A percentile compares a stretch with the other conserved stretches of the same genome.
Conservation (phyloP, 1,140 invertebrate species). For the Drosophila busckii region DNA sequence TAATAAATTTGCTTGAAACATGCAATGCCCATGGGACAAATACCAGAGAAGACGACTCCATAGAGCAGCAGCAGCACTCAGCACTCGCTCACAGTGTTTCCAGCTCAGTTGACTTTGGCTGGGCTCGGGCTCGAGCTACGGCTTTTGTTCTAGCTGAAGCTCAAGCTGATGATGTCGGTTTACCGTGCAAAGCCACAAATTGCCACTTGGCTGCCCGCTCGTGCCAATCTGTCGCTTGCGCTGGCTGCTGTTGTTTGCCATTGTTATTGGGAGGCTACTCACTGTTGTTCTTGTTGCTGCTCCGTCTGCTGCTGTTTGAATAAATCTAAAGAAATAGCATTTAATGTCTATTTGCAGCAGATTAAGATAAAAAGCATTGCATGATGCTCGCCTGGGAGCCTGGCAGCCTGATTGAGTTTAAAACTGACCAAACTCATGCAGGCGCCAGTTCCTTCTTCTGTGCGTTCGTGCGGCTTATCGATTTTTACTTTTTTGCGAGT, state of each 20-base stretch:
- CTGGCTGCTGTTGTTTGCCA: slow-evolving; percentile 38
- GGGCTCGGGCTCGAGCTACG: slow-evolving; percentile 23
- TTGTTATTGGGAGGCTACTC: slow-evolving; percentile 10
- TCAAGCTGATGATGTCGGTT: slow-evolving; percentile 73
- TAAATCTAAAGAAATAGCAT: slow-evolving; percentile 77
- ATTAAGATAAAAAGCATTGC: slow-evolving; percentile 75
- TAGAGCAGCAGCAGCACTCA: slow-evolving; percentile 1
- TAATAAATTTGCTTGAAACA: slow-evolving; percentile 77
- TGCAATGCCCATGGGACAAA: slow-evolving; percentile 72
- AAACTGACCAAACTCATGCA: slow-evolving; percentile 1
- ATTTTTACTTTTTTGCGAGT: slow-evolving; percentile 55
- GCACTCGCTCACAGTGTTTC: not conserved
- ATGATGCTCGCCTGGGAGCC: slow-evolving; percentile 12
- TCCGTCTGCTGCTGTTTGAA: slow-evolving; percentile 46
- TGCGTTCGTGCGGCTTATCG: slow-evolving; percentile 68
- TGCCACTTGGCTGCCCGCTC: slow-evolving; percentile 74
- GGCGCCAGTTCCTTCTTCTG: too few relatives aligned
- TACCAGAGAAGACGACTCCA: slow-evolving; percentile 53
- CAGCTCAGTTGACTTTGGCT: slow-evolving; percentile 4
- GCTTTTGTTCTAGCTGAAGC: slow-evolving; percentile 73
- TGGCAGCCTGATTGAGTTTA: slow-evolving; percentile 8
- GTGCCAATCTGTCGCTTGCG: slow-evolving; percentile 71
- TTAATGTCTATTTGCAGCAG: slow-evolving; percentile 77
- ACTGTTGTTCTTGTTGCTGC: slow-evolving; percentile 20
- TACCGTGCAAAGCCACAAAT: slow-evolving; percentile 75